Percentiles rank a stretch among this genome's conserved stretches.
phyloP scores from a whole-genome alignment of 2,113 vertebrate genomes.

The Xerus inauris region DNA sequence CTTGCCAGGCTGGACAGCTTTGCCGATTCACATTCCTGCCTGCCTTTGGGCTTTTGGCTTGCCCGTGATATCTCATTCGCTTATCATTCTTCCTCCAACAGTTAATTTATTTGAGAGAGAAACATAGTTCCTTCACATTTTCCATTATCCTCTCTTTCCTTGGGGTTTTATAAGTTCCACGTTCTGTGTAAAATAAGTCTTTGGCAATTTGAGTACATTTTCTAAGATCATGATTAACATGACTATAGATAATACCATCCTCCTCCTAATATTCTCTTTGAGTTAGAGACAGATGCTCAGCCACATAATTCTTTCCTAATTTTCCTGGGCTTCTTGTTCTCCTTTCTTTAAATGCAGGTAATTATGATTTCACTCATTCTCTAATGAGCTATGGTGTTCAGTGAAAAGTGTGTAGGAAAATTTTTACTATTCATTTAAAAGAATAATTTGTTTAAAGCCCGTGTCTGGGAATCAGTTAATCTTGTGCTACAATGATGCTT shows the following conservation, averaged over 20 bases:
- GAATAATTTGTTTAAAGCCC: not conserved
- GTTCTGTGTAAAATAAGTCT: not conserved
- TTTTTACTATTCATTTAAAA: not conserved
- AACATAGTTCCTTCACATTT: not conserved
- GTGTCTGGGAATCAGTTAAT: not conserved
- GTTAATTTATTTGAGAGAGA: not conserved
- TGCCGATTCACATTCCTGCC: not conserved
- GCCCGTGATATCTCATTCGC: not conserved
- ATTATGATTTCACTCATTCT: not conserved
- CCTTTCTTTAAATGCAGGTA: not conserved
- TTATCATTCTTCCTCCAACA: not conserved
- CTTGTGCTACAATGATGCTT: not conserved
- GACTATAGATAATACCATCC: not conserved
- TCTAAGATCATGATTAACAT: not conserved
- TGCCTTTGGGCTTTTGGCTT: not conserved
- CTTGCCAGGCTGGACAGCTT: not conserved
- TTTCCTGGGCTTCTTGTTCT: not conserved
- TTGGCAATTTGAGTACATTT: constrained; percentile 8
- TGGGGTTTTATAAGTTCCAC: not conserved
- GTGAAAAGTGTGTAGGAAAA: not conserved
- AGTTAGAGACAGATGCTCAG: not conserved
- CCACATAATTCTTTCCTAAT: not conserved
- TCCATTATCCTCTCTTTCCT: not conserved
- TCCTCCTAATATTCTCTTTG: not conserved
- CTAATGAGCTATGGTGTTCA: not conserved